phyloP scores from a whole-genome alignment of 2,797 vertebrate genomes.

The Catamblyrhynchus diadema region DNA sequence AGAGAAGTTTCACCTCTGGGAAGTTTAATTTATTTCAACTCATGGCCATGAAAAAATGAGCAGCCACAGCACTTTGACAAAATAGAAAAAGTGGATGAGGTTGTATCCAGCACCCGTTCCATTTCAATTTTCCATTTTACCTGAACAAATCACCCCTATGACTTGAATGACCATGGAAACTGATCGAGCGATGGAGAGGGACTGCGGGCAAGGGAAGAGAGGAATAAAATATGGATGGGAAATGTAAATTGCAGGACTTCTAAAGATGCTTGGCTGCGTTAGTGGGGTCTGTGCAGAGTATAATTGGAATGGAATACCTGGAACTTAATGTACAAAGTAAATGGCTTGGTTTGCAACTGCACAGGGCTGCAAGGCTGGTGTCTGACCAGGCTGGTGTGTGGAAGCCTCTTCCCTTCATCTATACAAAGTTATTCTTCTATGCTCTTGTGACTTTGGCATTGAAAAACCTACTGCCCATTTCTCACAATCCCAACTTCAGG shows the following conservation, averaged over 20 bases:
- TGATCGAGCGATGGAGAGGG: slow-evolving; percentile 24
- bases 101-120: slow-evolving; percentile 58
- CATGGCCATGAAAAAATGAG: slow-evolving; percentile 72
- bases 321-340: not conserved
- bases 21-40: slow-evolving; percentile 81
- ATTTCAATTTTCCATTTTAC: slow-evolving; percentile 76
- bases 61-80: slow-evolving; percentile 64
- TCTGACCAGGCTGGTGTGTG: not conserved
- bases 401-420: not conserved
- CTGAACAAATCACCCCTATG: slow-evolving; percentile 68
- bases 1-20: slow-evolving; percentile 70
- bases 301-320: not conserved
- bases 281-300: not conserved
- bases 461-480: not conserved
- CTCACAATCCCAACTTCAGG: not conserved
- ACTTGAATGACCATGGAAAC: slow-evolving; percentile 66
- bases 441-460: not conserved
- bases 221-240: not conserved
- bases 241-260: not conserved
- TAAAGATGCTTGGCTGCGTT: not conserved
- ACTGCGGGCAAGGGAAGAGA: not conserved
- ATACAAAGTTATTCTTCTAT: not conserved
- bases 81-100: slow-evolving; percentile 59
- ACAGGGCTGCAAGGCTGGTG: not conserved
- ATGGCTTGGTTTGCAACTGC: not conserved